Evolutionary conservation across 2,113 vertebrate genomes (phyloP).

Genomic region (Peromyscus polionotus): DNA sequence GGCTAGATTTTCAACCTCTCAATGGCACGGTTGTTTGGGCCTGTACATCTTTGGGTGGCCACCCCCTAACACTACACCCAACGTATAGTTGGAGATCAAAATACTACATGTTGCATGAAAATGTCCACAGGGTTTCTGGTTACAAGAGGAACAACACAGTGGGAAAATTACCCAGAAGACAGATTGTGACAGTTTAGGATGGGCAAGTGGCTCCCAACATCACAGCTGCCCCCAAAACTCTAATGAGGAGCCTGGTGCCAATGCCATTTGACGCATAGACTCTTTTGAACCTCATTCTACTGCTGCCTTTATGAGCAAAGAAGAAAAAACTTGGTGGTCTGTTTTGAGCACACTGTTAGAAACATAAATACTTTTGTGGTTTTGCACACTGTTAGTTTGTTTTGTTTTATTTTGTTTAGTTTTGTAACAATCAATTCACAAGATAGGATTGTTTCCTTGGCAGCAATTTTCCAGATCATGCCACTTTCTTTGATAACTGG

Average conservation of each 20-base stretch:
- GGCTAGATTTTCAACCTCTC: slow-evolving; percentile 52
- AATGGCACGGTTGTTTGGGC: neutral
- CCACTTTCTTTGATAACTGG: neutral
- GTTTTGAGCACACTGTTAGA: neutral
- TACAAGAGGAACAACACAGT: neutral
- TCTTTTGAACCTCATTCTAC: neutral
- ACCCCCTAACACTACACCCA: neutral
- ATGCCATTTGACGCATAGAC: neutral
- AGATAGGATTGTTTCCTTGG: neutral
- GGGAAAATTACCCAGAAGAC: neutral
- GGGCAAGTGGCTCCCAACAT: neutral
- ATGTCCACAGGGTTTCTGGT: neutral
- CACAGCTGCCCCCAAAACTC: neutral
- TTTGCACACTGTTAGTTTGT: neutral
- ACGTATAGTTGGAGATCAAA: neutral
- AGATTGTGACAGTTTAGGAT: neutral
- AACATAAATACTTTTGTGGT: neutral
- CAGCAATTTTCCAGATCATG: neutral
- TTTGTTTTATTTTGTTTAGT: neutral
- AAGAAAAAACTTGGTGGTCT: slow-evolving; percentile 20
- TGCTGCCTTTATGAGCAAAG: neutral
- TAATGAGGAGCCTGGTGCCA: neutral
- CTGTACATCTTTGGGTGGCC: neutral
- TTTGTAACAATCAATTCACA: neutral
- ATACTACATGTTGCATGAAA: neutral